Evolutionary conservation across 2,888 invertebrate species (phyloP).

Genomic region (Nebria brevicollis): DNA sequence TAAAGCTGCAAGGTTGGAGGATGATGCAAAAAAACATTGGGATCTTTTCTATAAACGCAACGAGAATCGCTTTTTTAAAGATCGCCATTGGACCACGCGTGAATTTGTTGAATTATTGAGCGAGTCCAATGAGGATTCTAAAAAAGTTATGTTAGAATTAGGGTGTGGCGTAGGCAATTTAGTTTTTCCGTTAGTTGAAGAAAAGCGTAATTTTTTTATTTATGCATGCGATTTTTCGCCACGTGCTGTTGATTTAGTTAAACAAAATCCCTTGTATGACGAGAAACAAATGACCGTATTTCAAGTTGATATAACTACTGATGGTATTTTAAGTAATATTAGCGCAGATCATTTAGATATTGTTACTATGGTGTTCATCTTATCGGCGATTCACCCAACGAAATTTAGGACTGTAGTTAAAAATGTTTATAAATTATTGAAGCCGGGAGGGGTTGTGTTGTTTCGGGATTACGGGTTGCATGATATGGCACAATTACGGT

Average conservation of each 20-base stretch:
- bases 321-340: slow-evolving; percentile 69
- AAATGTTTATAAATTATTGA: slow-evolving; percentile 74
- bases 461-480: slow-evolving; percentile 95
- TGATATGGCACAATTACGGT: slow-evolving; percentile 96
- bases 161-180: slow-evolving; percentile 99
- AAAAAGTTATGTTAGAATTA: slow-evolving; percentile 75
- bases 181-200: slow-evolving; percentile 88
- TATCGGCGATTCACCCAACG: slow-evolving; percentile 92
- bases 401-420: slow-evolving; percentile 74
- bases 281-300: slow-evolving; percentile 77
- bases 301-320: slow-evolving; percentile 83
- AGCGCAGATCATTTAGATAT: slow-evolving; percentile 73
- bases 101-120: slow-evolving; percentile 87
- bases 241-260: slow-evolving; percentile 88
- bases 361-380: slow-evolving; percentile 90
- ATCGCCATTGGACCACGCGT: slow-evolving; percentile 95
- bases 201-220: slow-evolving; percentile 76
- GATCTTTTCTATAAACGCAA: slow-evolving; percentile 97
- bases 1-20: slow-evolving; percentile 81
- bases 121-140: slow-evolving; percentile 65
- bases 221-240: slow-evolving; percentile 95
- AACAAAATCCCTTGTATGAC: slow-evolving; percentile 74
- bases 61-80: slow-evolving; percentile 92
- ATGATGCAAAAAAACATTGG: slow-evolving; percentile 90
- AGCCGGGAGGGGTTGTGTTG: slow-evolving; percentile 82